Conservation (phyloP, 2,113 vertebrate species). For the Amazona vittata region DNA sequence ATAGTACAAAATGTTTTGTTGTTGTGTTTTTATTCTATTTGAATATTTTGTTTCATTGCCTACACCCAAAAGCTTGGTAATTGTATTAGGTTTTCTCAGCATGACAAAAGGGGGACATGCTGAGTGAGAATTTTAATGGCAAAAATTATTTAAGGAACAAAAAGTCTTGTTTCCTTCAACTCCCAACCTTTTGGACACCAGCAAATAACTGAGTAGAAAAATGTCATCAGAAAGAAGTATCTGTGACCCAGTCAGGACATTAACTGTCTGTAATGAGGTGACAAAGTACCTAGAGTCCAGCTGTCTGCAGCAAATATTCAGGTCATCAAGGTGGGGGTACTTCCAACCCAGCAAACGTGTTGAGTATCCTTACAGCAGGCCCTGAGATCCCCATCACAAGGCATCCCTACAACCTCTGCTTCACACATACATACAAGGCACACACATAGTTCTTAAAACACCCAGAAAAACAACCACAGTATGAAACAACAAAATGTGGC, state of each 20-base stretch:
- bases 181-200: neutral
- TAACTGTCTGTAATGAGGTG: neutral
- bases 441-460: accelerated
- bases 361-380: neutral
- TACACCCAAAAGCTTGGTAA: neutral
- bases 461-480: neutral
- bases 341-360: neutral
- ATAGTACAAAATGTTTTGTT: constrained; percentile 23
- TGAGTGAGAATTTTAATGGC: constrained; percentile 13
- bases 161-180: neutral
- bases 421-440: neutral
- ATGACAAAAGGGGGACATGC: neutral
- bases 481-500: neutral
- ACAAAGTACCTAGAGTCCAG: neutral
- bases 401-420: neutral
- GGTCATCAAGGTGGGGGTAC: neutral
- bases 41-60: neutral
- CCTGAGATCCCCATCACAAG: neutral
- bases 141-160: constrained; percentile 4
- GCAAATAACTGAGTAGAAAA: neutral
- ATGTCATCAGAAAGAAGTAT: neutral
- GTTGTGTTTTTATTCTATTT: neutral
- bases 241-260: neutral
- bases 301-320: neutral
- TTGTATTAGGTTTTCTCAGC: neutral